phyloP scores from a whole-genome alignment of 2,888 invertebrate species.

The Coelopa pilipes region DNA sequence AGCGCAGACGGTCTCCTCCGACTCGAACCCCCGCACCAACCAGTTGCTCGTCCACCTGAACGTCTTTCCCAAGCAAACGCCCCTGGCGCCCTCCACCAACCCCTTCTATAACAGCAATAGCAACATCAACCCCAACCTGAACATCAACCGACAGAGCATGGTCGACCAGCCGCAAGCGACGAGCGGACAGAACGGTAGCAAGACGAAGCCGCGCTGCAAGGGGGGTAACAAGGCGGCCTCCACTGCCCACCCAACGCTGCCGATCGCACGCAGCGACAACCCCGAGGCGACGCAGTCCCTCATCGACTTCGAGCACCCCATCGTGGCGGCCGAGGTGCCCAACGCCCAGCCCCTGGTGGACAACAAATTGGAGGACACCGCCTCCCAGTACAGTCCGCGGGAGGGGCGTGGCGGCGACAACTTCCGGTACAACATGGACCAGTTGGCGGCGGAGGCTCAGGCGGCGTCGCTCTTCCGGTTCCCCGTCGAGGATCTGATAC shows the following conservation, averaged over 20 bases:
- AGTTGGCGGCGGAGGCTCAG: constrained; percentile 59
- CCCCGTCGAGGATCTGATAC: constrained; percentile 63
- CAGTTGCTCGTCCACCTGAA: constrained; percentile 76
- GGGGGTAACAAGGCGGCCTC: constrained; percentile 36
- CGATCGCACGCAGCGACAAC: constrained; percentile 56
- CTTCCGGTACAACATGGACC: constrained; percentile 52
- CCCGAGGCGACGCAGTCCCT: constrained; percentile 43
- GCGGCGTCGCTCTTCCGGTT: constrained; percentile 63
- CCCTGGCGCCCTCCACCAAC: constrained; percentile 53
- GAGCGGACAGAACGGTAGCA: constrained; percentile 10
- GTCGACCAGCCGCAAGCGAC: constrained; percentile 41
- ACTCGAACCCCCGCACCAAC: constrained; percentile 51
- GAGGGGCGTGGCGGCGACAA: constrained; percentile 38
- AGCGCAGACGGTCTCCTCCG: not conserved
- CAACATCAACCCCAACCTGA: not conserved
- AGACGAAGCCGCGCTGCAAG: constrained; percentile 33
- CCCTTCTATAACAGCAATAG: constrained; percentile 52
- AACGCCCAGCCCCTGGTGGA: not conserved
- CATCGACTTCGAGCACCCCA: constrained; percentile 61
- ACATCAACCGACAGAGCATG: not conserved
- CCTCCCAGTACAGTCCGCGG: constrained; percentile 41
- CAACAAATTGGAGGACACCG: constrained; percentile 41
- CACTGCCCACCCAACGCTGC: constrained; percentile 25
- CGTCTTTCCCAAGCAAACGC: constrained; percentile 71
- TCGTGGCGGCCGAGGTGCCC: constrained; percentile 54